Evolutionary conservation across 2,113 vertebrate species (phyloP).

Genomic region (Machaerirhynchus nigripectus): DNA sequence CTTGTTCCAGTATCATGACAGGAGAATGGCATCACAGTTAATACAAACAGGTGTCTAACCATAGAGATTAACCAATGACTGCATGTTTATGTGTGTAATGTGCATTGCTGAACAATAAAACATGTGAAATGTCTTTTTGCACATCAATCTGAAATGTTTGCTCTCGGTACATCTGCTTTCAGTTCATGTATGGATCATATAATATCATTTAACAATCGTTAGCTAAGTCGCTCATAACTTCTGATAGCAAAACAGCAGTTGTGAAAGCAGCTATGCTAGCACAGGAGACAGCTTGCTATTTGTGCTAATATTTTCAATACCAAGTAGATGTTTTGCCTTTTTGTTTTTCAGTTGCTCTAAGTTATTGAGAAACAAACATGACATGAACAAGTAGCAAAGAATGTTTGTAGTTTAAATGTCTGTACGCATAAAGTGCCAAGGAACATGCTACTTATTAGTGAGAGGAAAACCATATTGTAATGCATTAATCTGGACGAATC

Average conservation of each 20-base stretch:
- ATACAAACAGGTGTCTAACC: not conserved
- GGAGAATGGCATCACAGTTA: not conserved
- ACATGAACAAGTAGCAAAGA: not conserved
- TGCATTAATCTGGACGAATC: not conserved
- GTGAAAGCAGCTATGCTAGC: not conserved
- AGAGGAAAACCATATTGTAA: not conserved
- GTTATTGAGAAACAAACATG: not conserved
- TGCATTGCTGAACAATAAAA: constrained; percentile 51
- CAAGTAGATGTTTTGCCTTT: not conserved
- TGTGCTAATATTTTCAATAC: not conserved
- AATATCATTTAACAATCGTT: not conserved
- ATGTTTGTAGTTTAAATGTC: not conserved
- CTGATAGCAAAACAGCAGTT: not conserved
- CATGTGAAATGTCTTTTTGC: not conserved
- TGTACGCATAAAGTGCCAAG: not conserved
- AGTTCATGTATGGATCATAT: not conserved
- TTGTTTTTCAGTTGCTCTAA: not conserved
- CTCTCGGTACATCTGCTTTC: not conserved
- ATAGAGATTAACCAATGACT: not conserved
- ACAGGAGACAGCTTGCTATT: not conserved
- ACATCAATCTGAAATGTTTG: constrained; percentile 17
- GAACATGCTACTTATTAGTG: not conserved
- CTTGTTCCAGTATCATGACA: not conserved
- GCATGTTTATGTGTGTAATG: constrained; percentile 39
- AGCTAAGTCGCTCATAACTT: not conserved